Conservation (phyloP, 2,888 invertebrate species). For the Drosophila ezoana region DNA sequence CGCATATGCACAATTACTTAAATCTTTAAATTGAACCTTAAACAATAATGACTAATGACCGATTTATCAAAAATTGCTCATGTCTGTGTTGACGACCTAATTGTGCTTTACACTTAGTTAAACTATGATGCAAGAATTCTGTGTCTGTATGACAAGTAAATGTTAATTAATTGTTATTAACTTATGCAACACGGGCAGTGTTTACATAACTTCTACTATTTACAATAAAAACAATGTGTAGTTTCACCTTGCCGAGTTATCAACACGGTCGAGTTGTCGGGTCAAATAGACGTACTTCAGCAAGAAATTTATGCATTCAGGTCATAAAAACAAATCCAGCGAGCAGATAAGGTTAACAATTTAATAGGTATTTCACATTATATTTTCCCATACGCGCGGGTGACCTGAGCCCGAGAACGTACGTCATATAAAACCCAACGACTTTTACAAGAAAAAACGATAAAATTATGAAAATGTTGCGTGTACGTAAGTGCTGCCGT, state of each 20-base stretch:
- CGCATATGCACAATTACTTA: too few species aligned
- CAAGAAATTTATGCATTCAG: slow-evolving; percentile 75
- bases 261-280: slow-evolving; percentile 51
- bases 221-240: slow-evolving; percentile 22
- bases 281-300: slow-evolving; percentile 25
- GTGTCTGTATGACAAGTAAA: background rate
- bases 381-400: slow-evolving; percentile 56
- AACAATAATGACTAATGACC: too few species aligned
- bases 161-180: too few species aligned
- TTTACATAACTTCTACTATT: background rate
- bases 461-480: slow-evolving; percentile 79
- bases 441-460: slow-evolving; percentile 77
- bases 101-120: too few species aligned
- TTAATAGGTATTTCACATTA: slow-evolving; percentile 76
- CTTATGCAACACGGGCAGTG: background rate
- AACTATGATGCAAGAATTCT: background rate
- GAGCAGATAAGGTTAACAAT: slow-evolving; percentile 52
- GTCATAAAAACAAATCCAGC: slow-evolving; percentile 68
- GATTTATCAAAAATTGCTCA: too few species aligned
- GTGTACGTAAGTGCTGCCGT: slow-evolving; percentile 26
- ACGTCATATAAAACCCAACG: slow-evolving; percentile 50
- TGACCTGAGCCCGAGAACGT: slow-evolving; percentile 49
- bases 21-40: too few species aligned
- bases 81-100: too few species aligned
- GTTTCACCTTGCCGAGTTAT: slow-evolving; percentile 61